Evolutionary conservation across 2,888 invertebrate genomes (phyloP), one percentile per base, ranked within the genome.

Genomic region (Diadegma fenestrale): DNA sequence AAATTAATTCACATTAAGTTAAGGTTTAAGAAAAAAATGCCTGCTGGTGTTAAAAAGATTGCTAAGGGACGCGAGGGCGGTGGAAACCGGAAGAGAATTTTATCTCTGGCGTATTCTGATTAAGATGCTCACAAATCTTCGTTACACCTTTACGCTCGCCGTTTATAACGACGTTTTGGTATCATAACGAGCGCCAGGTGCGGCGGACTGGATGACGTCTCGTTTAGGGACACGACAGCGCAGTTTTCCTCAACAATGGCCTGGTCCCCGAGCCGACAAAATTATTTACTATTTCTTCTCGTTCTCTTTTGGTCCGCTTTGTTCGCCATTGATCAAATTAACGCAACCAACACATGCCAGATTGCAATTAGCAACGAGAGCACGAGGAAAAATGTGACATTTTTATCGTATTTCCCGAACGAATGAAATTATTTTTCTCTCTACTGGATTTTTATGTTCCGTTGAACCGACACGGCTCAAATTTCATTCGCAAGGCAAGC

Each of bases 111-210:
- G 66, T 61, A 68, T 30, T 77, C 82, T 85, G 88, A 88, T 89
- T 88, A 88, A 89, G 89, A 85, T 82, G 87, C 84, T 88, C 88
- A 87, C 89, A 89, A 89, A 89, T 90, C 89, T 89, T 90, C 88
- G 87, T 90, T 90, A 88, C 84, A 81, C 79, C 83, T 77, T 76
- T 71, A 45, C 80, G 64, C n/a, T n/a, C 72, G 85, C 82, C 87
- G 81, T 89, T 89, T 88, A 88, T 88, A 90, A 89, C 88, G 89
- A 89, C 89, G 87, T 89, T 90, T 90, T 82, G 80, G 75, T 71
- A 80, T 85, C 82, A 85, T 85, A 85, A 90, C 89, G 89, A 85
- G 86, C 79, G 86, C 88, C 89, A 89, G 89, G 89, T 89, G 89
- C 86, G 88, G 82, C 88, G 84, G 85, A 88, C 88, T 86, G 89